Evolutionary conservation across 2,113 vertebrate genomes (phyloP).

Genomic region (Epinephelus cyanopodus): DNA sequence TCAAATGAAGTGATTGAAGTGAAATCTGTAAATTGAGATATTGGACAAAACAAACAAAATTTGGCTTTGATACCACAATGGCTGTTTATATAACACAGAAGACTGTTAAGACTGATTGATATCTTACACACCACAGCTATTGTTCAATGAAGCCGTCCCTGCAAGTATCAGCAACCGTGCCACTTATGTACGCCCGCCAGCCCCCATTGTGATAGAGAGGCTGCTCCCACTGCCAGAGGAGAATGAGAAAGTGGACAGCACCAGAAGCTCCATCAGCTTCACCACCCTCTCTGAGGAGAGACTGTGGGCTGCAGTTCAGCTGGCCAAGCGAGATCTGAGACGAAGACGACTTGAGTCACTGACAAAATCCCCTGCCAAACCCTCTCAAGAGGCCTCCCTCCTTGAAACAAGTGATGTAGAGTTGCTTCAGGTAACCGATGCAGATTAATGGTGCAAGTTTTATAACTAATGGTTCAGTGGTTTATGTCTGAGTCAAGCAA

Average conservation of each 20-base stretch:
- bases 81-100: background rate
- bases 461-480: background rate
- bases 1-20: background rate
- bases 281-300: conserved; percentile 92
- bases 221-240: conserved; percentile 66
- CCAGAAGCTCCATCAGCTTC: conserved; percentile 84
- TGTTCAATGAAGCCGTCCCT: conserved; percentile 88
- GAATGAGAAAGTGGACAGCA: conserved; percentile 62
- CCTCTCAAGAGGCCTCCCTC: conserved; percentile 25
- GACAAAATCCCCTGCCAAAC: conserved; percentile 39
- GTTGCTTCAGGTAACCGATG: conserved; percentile 50
- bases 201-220: conserved; percentile 92
- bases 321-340: conserved; percentile 91
- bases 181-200: conserved; percentile 82
- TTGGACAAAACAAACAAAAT: no score
- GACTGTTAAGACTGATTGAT: background rate
- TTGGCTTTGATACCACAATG: background rate
- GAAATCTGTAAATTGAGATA: background rate
- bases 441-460: background rate
- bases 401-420: conserved; percentile 58
- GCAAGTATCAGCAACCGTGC: conserved; percentile 85
- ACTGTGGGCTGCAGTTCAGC: conserved; percentile 87
- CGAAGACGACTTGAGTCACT: conserved; percentile 79
- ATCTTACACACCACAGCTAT: conserved; percentile 82
- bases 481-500: background rate